Evolutionary conservation across 2,113 vertebrate genomes (phyloP), one percentile per base, ranked within the genome.

Genomic region (Xyliphius kryptos): DNA sequence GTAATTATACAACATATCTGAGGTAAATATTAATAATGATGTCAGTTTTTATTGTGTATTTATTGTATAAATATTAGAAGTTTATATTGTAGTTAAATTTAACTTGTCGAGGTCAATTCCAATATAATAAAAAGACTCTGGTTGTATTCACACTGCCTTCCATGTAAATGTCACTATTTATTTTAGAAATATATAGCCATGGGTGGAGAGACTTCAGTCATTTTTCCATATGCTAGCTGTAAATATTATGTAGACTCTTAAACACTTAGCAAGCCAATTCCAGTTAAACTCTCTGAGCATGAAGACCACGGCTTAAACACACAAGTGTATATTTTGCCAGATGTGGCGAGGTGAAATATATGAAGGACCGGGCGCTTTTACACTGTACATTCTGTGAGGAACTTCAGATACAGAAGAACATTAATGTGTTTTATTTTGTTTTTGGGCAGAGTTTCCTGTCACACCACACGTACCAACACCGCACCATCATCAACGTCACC

Each of bases 271-370:
- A 9, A 32, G 47, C 60, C 26, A 57, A 15, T 61, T 62, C 44
- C 17, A 15, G 9, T 56, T 43, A 63, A 59, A 64, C 26, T 48
- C 20, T 12, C 53, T 19, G 10, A 60, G 54, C 22, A 2, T 56
- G 20, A 63, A 21, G 55, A 44, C 20, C 21, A 57, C 5, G 11
- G 51, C 44, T 26, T 22, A 63, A 56, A 58, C 55, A 70, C 61
- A 51, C 50, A 56, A 7, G 3, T 55, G 53, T 47, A 54, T 47
- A 26, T 69, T 66, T 66, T 73, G 66, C 62, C 66, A 66, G 71
- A 73, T 62, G 61, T 73, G 56, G 44, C n/a, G 53, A 6, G 22
- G 15, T 69, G 47, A 65, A 68, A 51, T 9, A 14, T 20, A 19
- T 6, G 58, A 61, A 15, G 22, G 17, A 21, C 12, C 7, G 8